Conservation (phyloP, 2,797 vertebrate genomes). For the Pelodytes ibericus region DNA sequence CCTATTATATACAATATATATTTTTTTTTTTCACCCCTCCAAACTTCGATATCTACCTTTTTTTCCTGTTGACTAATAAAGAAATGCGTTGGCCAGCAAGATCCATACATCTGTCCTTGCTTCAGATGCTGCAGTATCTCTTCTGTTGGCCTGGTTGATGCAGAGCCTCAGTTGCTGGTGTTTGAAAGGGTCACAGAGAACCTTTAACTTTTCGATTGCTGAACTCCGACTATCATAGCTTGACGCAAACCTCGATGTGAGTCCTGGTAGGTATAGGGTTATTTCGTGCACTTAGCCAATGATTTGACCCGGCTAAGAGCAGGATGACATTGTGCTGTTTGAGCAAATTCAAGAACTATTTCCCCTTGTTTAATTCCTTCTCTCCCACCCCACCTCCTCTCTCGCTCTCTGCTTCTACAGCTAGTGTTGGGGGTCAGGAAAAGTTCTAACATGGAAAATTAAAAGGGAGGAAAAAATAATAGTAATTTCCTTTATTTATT, state of each 20-base stretch:
- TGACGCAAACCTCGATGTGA: neutral
- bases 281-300: constrained; percentile 4
- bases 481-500: neutral
- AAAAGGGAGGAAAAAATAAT: neutral
- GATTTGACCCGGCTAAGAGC: neutral
- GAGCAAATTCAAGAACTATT: constrained; percentile 6
- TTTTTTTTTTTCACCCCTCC: too few relatives aligned
- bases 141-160: too few relatives aligned
- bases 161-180: too few relatives aligned
- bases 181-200: too few relatives aligned
- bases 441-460: constrained; percentile 31
- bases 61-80: too few relatives aligned
- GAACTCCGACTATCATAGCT: too few relatives aligned
- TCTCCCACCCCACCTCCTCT: neutral
- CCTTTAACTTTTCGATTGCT: too few relatives aligned
- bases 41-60: too few relatives aligned
- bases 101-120: too few relatives aligned
- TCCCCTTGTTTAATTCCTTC: constrained; percentile 2
- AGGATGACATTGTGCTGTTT: neutral
- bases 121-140: too few relatives aligned
- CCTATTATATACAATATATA: too few relatives aligned
- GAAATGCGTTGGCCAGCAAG: too few relatives aligned
- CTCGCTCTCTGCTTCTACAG: constrained; percentile 19
- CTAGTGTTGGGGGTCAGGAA: constrained; percentile 28
- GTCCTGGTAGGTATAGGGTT: neutral